These are phyloP conservation scores for Pogonophryne albipinna DNA, from an alignment of 2,797 vertebrate species.

Conservation along the genomic window DNA sequence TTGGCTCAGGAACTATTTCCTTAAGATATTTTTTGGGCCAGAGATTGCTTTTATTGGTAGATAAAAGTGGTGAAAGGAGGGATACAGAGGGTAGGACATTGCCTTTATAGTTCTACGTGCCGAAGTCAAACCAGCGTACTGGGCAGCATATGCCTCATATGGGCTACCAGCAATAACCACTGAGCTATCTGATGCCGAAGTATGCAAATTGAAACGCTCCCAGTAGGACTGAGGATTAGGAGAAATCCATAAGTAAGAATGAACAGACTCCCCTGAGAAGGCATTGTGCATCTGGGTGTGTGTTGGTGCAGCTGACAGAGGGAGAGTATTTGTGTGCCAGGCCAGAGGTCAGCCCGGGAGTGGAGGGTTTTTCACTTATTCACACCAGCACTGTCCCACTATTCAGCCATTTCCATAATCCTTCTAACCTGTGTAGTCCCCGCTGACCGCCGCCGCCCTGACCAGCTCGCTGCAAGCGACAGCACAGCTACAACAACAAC, in stretches of 20 bases:
- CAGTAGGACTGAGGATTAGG: constrained; percentile 38
- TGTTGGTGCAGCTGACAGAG: constrained; percentile 77
- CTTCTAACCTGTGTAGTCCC: constrained; percentile 70
- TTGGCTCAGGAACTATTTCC: constrained; percentile 15
- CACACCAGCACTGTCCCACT: constrained; percentile 68
- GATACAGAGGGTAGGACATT: no score
- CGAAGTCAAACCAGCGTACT: no score
- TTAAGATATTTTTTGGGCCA: no score
- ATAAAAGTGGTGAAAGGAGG: no score
- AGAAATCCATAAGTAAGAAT: constrained; percentile 52
- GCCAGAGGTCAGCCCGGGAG: constrained; percentile 74
- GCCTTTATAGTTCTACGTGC: no score
- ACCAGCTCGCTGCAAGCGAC: constrained; percentile 55
- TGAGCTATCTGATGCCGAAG: no score
- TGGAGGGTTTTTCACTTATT: constrained; percentile 74
- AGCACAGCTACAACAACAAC: constrained; percentile 77
- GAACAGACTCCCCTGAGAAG: constrained; percentile 48
- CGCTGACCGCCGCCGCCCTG: constrained; percentile 44
- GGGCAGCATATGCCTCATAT: no score
- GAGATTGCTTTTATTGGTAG: no score
- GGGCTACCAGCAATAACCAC: no score
- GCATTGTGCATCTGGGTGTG: constrained; percentile 55
- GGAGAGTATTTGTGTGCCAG: constrained; percentile 72
- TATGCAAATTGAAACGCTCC: constrained; percentile 26
- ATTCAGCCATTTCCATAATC: constrained; percentile 73